phyloP scores from a whole-genome alignment of 2,113 vertebrate species.

The Ptychochromis oligacanthus region DNA sequence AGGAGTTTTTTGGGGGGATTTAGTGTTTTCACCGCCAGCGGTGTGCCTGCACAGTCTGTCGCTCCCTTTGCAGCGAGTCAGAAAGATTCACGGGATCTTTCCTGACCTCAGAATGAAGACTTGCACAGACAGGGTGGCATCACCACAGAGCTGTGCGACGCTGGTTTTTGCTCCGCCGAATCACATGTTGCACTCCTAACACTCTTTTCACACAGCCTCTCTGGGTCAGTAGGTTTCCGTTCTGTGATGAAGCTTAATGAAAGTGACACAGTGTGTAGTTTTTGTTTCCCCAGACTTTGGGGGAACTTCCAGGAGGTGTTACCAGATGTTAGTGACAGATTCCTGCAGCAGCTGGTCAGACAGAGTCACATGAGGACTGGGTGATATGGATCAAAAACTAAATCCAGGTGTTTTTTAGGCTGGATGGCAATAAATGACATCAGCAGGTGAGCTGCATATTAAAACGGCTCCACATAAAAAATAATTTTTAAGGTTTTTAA shows the following conservation, averaged over 20 bases:
- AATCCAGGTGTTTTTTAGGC: background rate
- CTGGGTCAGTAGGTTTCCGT: background rate
- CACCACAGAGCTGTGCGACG: background rate
- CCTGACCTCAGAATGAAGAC: background rate
- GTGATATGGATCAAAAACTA: background rate
- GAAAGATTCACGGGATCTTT: background rate
- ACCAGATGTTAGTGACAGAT: background rate
- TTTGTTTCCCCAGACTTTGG: background rate
- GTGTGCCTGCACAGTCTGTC: no score
- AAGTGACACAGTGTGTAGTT: background rate
- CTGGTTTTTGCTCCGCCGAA: background rate
- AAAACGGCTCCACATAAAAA: background rate
- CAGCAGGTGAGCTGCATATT: background rate
- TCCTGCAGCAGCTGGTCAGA: background rate
- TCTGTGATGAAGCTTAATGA: background rate
- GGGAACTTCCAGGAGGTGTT: background rate
- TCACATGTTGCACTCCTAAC: background rate
- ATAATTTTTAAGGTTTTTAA: no score
- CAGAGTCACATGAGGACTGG: background rate
- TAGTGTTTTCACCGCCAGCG: background rate
- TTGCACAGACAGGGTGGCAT: background rate
- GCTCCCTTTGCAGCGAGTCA: rapidly evolving
- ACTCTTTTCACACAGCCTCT: background rate
- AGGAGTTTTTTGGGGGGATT: background rate
- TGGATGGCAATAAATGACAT: background rate